These are phyloP conservation scores for Pseudomyrmex flavicornis DNA, from an alignment of 1,140 invertebrate genomes.

Conservation along the genomic window DNA sequence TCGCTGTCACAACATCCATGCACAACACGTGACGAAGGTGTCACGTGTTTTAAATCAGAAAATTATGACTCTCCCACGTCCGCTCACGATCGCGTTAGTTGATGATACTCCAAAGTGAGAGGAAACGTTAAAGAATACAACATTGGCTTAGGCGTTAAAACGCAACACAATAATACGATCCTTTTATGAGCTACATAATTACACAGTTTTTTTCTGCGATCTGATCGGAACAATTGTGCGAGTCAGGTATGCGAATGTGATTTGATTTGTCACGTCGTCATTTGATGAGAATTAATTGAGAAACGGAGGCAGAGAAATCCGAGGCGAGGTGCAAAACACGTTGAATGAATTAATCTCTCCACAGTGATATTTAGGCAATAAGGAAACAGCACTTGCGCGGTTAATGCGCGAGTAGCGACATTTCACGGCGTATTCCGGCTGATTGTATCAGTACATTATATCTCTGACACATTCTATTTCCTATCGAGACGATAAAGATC, in stretches of 20 bases:
- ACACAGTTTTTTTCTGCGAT: no score
- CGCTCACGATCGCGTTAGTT: slow-evolving; percentile 6
- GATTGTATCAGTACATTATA: not conserved
- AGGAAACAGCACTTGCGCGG: not conserved
- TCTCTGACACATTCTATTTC: slow-evolving; percentile 20
- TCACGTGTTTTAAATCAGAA: slow-evolving; percentile 63
- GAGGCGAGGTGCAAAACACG: not conserved
- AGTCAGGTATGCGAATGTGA: slow-evolving; percentile 3
- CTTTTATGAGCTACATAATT: no score
- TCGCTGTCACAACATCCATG: slow-evolving; percentile 66
- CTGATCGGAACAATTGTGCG: no score
- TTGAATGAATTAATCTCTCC: slow-evolving; percentile 34
- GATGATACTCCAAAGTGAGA: not conserved
- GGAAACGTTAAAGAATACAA: not conserved
- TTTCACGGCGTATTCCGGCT: slow-evolving; percentile 2
- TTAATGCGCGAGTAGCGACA: not conserved
- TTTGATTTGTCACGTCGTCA: slow-evolving; percentile 19
- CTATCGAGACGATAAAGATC: slow-evolving; percentile 16
- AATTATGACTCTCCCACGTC: slow-evolving; percentile 30
- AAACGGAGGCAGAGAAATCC: not conserved
- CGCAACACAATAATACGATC: no score
- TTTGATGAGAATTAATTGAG: not conserved
- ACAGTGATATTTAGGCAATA: slow-evolving; percentile 15
- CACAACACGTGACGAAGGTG: slow-evolving; percentile 64
- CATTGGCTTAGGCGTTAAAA: not conserved